phyloP scores from a whole-genome alignment of 2,888 invertebrate genomes.

The Sepiola atlantica region DNA sequence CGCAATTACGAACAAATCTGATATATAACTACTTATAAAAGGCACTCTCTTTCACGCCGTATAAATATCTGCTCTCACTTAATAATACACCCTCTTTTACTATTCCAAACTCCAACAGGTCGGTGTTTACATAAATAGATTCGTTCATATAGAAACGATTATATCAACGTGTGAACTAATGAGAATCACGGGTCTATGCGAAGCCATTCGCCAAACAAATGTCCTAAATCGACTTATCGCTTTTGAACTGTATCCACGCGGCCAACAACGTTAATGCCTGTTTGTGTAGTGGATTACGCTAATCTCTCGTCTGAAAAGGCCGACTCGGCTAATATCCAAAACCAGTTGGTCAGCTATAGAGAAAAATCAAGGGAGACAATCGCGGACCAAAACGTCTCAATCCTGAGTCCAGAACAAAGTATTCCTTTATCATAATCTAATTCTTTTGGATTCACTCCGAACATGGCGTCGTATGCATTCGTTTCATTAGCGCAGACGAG shows the following conservation, averaged over 20 bases:
- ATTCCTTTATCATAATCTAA: background rate
- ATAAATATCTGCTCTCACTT: too few species aligned
- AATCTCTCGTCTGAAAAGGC: background rate
- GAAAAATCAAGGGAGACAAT: background rate
- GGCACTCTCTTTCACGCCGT: too few species aligned
- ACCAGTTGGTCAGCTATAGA: too few species aligned
- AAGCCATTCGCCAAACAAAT: background rate
- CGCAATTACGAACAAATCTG: too few species aligned
- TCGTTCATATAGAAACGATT: background rate
- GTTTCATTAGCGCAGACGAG: background rate
- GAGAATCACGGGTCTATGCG: background rate
- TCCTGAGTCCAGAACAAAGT: background rate
- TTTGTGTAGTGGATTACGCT: background rate
- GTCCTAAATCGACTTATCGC: background rate
- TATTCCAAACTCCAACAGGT: too few species aligned
- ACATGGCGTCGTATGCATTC: background rate
- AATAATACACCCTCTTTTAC: too few species aligned
- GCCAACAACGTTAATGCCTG: background rate
- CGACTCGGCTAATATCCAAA: background rate
- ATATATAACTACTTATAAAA: too few species aligned
- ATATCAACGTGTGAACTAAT: background rate
- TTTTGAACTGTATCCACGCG: background rate
- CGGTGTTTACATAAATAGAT: too few species aligned
- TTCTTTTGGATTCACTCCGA: background rate
- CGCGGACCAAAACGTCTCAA: background rate